Percentiles rank a stretch among this genome's conserved stretches.
These are phyloP conservation scores for Ammospiza caudacuta DNA, from an alignment of 2,113 vertebrate genomes.

Conservation along the genomic window DNA sequence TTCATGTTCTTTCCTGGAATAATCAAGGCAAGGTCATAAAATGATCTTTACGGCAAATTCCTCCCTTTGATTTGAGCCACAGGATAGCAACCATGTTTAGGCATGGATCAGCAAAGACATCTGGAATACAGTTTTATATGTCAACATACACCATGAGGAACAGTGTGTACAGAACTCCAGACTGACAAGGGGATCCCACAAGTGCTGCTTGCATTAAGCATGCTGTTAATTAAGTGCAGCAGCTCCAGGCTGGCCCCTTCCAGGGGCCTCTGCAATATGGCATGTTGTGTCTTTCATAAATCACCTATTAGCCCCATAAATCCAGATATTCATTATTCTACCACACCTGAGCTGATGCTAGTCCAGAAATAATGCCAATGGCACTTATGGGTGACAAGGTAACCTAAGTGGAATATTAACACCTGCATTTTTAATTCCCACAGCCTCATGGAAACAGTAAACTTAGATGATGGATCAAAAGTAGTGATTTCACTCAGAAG, in stretches of 20 bases:
- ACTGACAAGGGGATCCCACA: background rate
- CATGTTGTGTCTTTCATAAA: background rate
- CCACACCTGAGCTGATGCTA: background rate
- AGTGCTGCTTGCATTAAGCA: background rate
- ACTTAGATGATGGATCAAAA: background rate
- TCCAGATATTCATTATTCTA: background rate
- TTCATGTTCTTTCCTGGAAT: background rate
- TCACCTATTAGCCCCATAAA: background rate
- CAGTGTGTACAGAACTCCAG: background rate
- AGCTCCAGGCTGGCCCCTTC: background rate
- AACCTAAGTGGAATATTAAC: background rate
- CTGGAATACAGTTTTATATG: conserved; percentile 7
- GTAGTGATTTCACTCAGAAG: background rate
- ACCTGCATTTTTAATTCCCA: background rate
- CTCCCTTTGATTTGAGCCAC: conserved; percentile 17
- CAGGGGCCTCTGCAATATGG: background rate
- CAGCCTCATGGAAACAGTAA: background rate
- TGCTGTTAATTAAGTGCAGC: background rate
- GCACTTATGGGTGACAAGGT: background rate
- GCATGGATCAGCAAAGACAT: background rate
- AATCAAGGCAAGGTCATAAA: conserved; percentile 10
- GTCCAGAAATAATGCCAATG: background rate
- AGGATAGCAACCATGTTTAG: background rate
- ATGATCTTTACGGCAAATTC: background rate
- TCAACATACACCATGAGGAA: background rate